Conservation (phyloP, 2,888 invertebrate genomes). For the Cepaea hortensis region DNA sequence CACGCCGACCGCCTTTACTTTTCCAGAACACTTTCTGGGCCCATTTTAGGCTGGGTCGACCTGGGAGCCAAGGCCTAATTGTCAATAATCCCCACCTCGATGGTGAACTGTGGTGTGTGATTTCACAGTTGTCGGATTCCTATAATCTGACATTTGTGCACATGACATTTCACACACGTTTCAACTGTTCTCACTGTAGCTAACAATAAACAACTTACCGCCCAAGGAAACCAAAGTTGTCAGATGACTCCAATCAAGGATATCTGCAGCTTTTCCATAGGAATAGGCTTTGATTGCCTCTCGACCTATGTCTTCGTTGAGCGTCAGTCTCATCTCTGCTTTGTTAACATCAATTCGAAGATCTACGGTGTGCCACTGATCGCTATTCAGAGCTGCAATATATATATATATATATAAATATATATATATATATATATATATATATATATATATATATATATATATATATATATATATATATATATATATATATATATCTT, state of each 20-base stretch:
- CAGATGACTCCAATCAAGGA: slow-evolving; percentile 62
- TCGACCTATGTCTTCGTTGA: slow-evolving; percentile 57
- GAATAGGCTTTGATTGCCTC: slow-evolving; percentile 59
- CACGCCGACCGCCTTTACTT: too few species aligned
- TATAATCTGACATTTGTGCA: too few species aligned
- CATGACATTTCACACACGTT: neutral
- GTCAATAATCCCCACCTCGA: too few species aligned
- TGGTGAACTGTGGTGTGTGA: too few species aligned
- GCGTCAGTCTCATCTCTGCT: slow-evolving; percentile 60
- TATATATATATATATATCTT: too few species aligned
- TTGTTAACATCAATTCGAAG: slow-evolving; percentile 58
- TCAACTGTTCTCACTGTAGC: neutral
- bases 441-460: too few species aligned
- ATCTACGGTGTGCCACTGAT: slow-evolving; percentile 65
- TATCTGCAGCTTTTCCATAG: slow-evolving; percentile 55
- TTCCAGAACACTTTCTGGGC: too few species aligned
- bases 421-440: neutral
- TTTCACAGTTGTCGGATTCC: too few species aligned
- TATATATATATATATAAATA: neutral
- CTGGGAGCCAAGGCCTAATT: too few species aligned
- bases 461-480: too few species aligned
- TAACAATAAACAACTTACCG: slow-evolving; percentile 53
- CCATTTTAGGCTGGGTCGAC: too few species aligned
- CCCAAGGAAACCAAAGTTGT: slow-evolving; percentile 62
- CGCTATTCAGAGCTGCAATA: slow-evolving; percentile 64